Evolutionary conservation across 2,113 vertebrate species (phyloP).

Genomic region (Bettongia penicillata): DNA sequence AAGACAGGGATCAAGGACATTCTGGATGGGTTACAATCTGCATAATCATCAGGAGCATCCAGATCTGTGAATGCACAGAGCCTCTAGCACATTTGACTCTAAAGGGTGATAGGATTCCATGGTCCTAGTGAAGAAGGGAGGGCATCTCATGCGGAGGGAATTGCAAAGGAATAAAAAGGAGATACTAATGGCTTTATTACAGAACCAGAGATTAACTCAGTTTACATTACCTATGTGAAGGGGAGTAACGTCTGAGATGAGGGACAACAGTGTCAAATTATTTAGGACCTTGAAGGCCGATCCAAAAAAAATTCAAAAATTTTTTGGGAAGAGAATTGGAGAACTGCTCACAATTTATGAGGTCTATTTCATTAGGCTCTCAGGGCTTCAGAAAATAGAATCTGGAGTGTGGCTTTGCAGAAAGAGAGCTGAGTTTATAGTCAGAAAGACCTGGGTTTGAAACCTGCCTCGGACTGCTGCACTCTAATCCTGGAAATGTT

Average conservation of each 20-base stretch:
- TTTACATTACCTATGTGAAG: neutral
- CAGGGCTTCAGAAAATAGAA: neutral
- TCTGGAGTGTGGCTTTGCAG: neutral
- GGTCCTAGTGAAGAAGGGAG: neutral
- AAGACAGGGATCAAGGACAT: neutral
- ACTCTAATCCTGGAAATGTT: neutral
- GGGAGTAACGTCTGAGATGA: neutral
- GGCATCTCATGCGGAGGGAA: neutral
- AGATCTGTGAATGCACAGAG: neutral
- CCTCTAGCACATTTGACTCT: neutral
- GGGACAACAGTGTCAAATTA: neutral
- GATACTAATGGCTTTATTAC: neutral
- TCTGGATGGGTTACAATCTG: neutral
- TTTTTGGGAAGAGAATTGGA: too few relatives aligned
- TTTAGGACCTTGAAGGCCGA: neutral
- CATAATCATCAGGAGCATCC: neutral
- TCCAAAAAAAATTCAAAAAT: too few relatives aligned
- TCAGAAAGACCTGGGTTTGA: neutral
- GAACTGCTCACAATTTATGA: too few relatives aligned
- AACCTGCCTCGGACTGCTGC: neutral
- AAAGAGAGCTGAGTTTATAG: too few relatives aligned
- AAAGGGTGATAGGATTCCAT: neutral
- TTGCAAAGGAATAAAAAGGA: neutral
- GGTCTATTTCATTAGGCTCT: neutral
- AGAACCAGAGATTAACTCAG: neutral